Evolutionary conservation across 2,888 invertebrate genomes (phyloP).

Genomic region (Frankliniella fusca): DNA sequence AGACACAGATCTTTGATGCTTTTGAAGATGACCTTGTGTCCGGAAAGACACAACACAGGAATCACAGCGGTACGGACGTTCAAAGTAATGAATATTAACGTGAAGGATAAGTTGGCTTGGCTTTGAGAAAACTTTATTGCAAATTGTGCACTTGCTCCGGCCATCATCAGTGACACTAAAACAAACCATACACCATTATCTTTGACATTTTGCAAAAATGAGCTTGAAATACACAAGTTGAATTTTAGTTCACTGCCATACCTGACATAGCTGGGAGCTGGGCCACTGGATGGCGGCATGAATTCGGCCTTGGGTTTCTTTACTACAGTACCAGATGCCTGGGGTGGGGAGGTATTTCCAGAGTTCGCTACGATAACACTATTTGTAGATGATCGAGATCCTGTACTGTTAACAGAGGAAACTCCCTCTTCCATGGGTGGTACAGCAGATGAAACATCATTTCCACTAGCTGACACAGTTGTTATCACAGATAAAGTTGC

Average conservation of each 20-base stretch:
- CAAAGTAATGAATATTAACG: slow-evolving; percentile 93
- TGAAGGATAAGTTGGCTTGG: slow-evolving; percentile 85
- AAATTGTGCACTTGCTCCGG: slow-evolving; percentile 75
- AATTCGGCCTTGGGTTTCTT: slow-evolving; percentile 50
- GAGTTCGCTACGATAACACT: not conserved
- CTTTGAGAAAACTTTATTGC: slow-evolving; percentile 88
- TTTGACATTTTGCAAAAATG: no score
- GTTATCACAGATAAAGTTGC: slow-evolving; percentile 3
- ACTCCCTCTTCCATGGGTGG: not conserved
- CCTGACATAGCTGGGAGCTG: slow-evolving; percentile 48
- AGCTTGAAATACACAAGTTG: no score
- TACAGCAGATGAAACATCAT: not conserved
- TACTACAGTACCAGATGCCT: slow-evolving; percentile 42
- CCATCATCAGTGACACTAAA: slow-evolving; percentile 65
- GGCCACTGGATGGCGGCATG: slow-evolving; percentile 47
- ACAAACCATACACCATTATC: not conserved
- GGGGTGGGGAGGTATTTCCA: slow-evolving; percentile 11
- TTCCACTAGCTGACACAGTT: slow-evolving; percentile 11
- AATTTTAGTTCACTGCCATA: slow-evolving; percentile 35
- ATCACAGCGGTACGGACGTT: slow-evolving; percentile 85
- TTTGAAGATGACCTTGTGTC: slow-evolving; percentile 85
- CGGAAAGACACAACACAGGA: slow-evolving; percentile 88
- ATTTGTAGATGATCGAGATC: not conserved
- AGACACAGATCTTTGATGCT: slow-evolving; percentile 86
- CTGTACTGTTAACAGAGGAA: not conserved